A percentile compares a stretch with the other conserved stretches of the same genome.
Evolutionary conservation across 2,797 vertebrate species (phyloP).

Genomic region (Rhinichthys osculus): DNA sequence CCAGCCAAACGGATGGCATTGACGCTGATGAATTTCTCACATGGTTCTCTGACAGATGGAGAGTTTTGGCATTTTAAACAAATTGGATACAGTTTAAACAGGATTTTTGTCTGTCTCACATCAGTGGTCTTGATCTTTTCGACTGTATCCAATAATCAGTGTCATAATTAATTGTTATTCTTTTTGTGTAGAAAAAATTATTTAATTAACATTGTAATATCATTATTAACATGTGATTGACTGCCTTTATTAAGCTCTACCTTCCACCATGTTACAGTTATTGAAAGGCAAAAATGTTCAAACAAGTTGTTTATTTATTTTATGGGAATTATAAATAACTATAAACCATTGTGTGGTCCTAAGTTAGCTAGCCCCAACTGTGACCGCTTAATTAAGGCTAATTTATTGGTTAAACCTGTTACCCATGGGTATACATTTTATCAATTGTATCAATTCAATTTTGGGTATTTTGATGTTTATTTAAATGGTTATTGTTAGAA

Average conservation of each 20-base stretch:
- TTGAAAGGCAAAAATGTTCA: neutral
- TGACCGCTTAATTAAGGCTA: neutral
- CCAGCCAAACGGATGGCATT: neutral
- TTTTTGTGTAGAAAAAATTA: neutral
- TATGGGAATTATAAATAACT: neutral
- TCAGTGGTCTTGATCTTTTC: neutral
- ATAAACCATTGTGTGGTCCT: neutral
- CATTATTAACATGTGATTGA: neutral
- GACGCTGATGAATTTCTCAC: neutral
- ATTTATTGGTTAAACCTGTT: neutral
- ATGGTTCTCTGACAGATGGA: conserved; percentile 3
- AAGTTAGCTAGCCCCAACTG: neutral
- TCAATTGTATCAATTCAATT: neutral
- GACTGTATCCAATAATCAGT: neutral
- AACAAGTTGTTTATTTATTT: neutral
- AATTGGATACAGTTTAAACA: neutral
- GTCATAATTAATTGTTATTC: neutral
- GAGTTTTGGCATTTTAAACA: neutral
- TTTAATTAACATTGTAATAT: neutral
- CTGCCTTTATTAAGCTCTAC: neutral
- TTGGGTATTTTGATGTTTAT: neutral
- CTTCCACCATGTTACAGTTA: neutral
- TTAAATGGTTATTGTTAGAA: neutral
- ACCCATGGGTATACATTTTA: neutral
- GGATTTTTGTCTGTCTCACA: neutral